Evolutionary conservation across 2,888 invertebrate genomes (phyloP).

Genomic region (Andrena dorsata): DNA sequence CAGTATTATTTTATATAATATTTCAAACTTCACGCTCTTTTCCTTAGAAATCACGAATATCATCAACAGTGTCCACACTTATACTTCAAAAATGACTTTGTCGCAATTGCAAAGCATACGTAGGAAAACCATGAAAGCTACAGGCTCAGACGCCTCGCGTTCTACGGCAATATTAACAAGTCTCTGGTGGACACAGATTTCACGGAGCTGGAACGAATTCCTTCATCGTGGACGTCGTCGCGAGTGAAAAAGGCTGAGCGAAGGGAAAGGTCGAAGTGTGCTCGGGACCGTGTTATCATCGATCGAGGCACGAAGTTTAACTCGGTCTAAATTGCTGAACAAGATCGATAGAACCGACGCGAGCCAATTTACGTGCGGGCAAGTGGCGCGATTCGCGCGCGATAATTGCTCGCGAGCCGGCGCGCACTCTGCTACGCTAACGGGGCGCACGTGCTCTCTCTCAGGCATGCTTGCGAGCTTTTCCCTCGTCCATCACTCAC

Average conservation of each 20-base stretch:
- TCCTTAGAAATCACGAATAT: too few species aligned
- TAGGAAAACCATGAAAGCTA: too few species aligned
- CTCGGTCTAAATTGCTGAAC: slow-evolving; percentile 69
- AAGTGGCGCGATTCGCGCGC: slow-evolving; percentile 74
- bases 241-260: slow-evolving; percentile 36
- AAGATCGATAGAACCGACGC: slow-evolving; percentile 69
- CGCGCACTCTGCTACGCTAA: slow-evolving; percentile 39
- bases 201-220: too few species aligned
- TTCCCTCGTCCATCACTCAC: slow-evolving; percentile 80
- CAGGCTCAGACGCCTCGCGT: too few species aligned
- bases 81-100: too few species aligned
- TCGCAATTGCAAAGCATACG: too few species aligned
- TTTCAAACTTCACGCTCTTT: too few species aligned
- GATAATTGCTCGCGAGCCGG: slow-evolving; percentile 76
- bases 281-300: slow-evolving; percentile 63
- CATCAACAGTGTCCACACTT: too few species aligned
- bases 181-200: too few species aligned
- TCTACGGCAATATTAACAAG: too few species aligned
- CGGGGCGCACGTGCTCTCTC: slow-evolving; percentile 44
- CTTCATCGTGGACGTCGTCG: slow-evolving; percentile 32
- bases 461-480: slow-evolving; percentile 61
- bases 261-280: slow-evolving; percentile 32
- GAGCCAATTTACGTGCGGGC: slow-evolving; percentile 68
- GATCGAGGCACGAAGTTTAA: slow-evolving; percentile 65
- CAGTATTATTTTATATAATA: too few species aligned